Conservation (phyloP, 2,797 vertebrate species). For the Esox lucius region DNA sequence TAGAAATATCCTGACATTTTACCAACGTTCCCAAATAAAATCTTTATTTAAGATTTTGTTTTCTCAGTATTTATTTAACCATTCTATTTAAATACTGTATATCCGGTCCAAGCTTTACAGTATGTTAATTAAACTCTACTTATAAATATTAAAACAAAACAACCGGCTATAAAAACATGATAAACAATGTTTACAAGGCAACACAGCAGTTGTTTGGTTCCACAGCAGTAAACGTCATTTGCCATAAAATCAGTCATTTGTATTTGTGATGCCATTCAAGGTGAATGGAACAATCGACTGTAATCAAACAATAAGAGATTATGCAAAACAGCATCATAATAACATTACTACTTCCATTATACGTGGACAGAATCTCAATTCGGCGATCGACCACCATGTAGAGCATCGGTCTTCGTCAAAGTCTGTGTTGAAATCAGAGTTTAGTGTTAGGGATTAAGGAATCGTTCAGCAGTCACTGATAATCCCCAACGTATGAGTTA, state of each 20-base stretch:
- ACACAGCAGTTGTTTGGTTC: constrained; percentile 14
- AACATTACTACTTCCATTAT: not conserved
- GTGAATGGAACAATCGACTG: not conserved
- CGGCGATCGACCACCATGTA: not conserved
- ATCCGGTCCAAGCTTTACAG: not conserved
- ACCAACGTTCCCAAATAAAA: too few species aligned
- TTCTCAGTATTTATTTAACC: too few species aligned
- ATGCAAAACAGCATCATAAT: not conserved
- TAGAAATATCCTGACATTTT: too few species aligned
- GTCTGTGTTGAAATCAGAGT: not conserved
- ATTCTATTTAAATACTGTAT: too few species aligned
- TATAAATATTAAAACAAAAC: not conserved
- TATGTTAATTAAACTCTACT: not conserved
- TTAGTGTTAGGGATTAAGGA: not conserved
- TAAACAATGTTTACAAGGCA: constrained; percentile 25
- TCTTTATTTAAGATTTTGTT: too few species aligned
- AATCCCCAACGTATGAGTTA: not conserved
- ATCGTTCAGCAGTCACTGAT: not conserved
- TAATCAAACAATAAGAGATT: not conserved
- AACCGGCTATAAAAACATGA: constrained; percentile 5
- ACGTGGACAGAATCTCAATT: not conserved
- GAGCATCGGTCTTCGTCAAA: not conserved
- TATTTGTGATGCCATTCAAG: not conserved
- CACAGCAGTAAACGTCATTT: constrained; percentile 3
- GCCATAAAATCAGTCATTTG: constrained; percentile 34